A percentile compares a stretch with the other conserved stretches of the same genome.
Evolutionary conservation across 2,888 invertebrate genomes (phyloP).

Genomic region (Ephialtes manifestator): DNA sequence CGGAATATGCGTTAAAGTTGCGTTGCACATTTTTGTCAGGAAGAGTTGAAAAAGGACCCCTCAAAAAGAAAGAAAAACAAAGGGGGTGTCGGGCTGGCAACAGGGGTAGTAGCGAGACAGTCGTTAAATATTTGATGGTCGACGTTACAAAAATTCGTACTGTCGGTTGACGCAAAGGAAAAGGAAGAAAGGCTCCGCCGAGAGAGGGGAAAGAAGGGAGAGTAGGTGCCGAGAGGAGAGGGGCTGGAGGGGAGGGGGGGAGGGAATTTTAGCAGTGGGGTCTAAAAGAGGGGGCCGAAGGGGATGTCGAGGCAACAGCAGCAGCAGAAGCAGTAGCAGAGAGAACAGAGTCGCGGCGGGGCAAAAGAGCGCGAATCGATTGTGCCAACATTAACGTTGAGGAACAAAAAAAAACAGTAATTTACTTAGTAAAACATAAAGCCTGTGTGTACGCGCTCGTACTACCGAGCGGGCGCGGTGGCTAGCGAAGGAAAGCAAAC

Average conservation of each 20-base stretch:
- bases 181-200: conserved; percentile 42
- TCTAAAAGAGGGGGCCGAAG: conserved; percentile 43
- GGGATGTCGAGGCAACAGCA: conserved; percentile 46
- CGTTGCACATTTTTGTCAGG: conserved; percentile 1
- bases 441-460: conserved; percentile 70
- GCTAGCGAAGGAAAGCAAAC: conserved; percentile 85
- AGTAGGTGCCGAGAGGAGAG: conserved; percentile 49
- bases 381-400: conserved; percentile 84
- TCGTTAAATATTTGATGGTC: conserved; percentile 65
- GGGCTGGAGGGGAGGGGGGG: conserved; percentile 56
- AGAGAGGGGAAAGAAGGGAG: conserved; percentile 18
- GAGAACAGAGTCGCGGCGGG: conserved; percentile 61
- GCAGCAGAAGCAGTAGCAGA: conserved; percentile 47
- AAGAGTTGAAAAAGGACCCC: neutral
- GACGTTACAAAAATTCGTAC: conserved; percentile 59
- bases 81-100: conserved; percentile 25
- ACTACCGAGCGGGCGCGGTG: conserved; percentile 72
- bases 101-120: conserved; percentile 26
- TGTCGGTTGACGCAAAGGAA: conserved; percentile 13
- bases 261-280: conserved; percentile 62
- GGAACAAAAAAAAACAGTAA: conserved; percentile 83
- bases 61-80: conserved; percentile 2
- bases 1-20: neutral
- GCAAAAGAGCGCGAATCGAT: conserved; percentile 83
- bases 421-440: conserved; percentile 86